These are phyloP conservation scores for Capitulum mitella DNA, from an alignment of 2,888 invertebrate genomes.

Conservation along the genomic window DNA sequence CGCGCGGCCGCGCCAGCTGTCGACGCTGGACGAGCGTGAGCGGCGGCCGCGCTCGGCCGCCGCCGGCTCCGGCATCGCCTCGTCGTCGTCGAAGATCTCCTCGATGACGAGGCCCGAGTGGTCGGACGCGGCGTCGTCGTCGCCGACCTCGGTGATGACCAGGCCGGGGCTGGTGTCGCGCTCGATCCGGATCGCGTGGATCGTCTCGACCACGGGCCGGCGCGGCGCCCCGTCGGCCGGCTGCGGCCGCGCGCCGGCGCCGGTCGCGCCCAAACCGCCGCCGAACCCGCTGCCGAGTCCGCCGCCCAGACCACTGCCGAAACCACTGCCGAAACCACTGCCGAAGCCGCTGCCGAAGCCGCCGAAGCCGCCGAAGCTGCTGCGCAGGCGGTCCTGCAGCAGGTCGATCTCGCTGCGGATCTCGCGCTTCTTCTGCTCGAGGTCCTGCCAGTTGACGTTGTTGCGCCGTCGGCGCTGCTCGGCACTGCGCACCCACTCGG, in stretches of 20 bases:
- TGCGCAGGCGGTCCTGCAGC: constrained; percentile 21
- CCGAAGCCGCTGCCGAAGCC: constrained; percentile 23
- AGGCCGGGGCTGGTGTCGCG: constrained; percentile 5
- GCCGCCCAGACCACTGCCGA: not conserved
- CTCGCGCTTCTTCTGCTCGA: constrained; percentile 39
- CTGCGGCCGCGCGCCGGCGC: constrained; percentile 46
- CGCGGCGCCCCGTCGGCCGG: constrained; percentile 74
- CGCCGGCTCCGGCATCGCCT: not conserved
- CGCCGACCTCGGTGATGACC: constrained; percentile 5
- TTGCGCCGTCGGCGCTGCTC: constrained; percentile 5
- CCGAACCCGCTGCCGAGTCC: constrained; percentile 34
- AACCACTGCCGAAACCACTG: not conserved
- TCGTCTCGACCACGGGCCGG: constrained; percentile 58
- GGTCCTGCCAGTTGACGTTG: constrained; percentile 16
- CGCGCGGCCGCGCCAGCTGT: constrained; percentile 11
- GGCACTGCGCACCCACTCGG: not conserved
- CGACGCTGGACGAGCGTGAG: constrained; percentile 2
- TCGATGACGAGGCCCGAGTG: constrained; percentile 13
- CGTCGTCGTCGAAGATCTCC: constrained; percentile 19
- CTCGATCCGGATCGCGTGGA: constrained; percentile 36
- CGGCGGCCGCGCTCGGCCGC: not conserved
- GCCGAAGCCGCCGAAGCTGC: constrained; percentile 19
- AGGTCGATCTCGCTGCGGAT: constrained; percentile 24
- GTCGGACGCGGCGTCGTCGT: not conserved
- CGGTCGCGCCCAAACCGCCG: constrained; percentile 33